Evolutionary conservation across 2,113 vertebrate species (phyloP).

Genomic region (Corvus moneduloides): DNA sequence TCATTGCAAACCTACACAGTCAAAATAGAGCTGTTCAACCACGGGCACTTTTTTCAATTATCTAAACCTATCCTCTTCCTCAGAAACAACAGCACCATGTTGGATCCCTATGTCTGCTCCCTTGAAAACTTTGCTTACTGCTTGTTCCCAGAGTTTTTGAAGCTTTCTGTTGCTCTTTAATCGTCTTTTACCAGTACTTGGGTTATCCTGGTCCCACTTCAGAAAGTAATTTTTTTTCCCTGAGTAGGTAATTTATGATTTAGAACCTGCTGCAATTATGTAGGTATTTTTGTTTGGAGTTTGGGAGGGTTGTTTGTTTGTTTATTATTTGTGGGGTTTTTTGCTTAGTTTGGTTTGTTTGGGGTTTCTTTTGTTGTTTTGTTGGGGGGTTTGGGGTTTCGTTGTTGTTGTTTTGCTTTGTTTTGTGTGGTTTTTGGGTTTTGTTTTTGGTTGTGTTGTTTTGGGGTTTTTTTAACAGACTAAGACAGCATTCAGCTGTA

Average conservation of each 20-base stretch:
- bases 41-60: neutral
- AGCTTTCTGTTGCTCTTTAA: neutral
- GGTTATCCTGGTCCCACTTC: neutral
- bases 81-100: neutral
- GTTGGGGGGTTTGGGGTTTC: fast-evolving
- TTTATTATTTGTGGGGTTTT: neutral
- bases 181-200: neutral
- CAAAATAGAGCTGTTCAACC: neutral
- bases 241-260: neutral
- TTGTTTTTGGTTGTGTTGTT: too few species aligned
- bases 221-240: neutral
- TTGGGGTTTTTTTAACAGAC: neutral
- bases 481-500: neutral
- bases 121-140: neutral
- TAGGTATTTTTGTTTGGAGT: neutral
- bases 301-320: neutral
- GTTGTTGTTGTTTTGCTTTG: neutral
- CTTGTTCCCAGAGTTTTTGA: neutral
- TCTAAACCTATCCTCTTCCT: neutral
- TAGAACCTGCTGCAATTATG: neutral
- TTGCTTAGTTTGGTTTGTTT: neutral
- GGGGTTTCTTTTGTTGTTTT: neutral
- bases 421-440: neutral
- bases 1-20: neutral
- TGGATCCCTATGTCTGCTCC: neutral